These are phyloP conservation scores for Pristionchus maxplancki DNA, from an alignment of 2,888 invertebrate species.

Conservation along the genomic window DNA sequence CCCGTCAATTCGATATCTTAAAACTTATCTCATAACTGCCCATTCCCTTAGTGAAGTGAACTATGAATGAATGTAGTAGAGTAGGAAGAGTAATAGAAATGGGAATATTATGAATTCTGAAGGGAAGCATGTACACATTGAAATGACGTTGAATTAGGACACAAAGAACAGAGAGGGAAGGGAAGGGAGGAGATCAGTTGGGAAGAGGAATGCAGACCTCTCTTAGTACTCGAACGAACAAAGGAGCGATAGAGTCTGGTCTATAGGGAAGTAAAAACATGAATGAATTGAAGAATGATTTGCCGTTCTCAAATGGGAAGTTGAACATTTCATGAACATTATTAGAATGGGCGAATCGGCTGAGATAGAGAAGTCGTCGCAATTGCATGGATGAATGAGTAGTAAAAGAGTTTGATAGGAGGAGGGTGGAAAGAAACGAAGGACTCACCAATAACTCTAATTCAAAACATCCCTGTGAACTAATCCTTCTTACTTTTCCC, in stretches of 20 bases:
- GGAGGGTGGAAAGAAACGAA: background rate
- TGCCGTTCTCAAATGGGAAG: background rate
- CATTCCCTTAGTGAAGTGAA: background rate
- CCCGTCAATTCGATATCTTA: background rate
- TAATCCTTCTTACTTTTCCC: background rate
- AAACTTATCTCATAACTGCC: background rate
- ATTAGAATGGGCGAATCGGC: background rate
- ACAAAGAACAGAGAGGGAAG: conserved; percentile 9
- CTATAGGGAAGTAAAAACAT: background rate
- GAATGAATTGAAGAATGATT: background rate
- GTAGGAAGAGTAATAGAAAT: background rate
- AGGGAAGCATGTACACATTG: conserved; percentile 1
- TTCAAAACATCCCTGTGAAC: background rate
- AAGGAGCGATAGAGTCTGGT: background rate
- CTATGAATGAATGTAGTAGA: background rate
- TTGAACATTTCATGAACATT: background rate
- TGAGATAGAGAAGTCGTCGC: background rate
- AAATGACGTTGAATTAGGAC: conserved; percentile 36
- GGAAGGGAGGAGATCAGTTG: background rate
- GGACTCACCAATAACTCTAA: background rate
- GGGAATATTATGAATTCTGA: conserved; percentile 7
- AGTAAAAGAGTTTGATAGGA: background rate
- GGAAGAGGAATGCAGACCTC: background rate
- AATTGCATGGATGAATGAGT: conserved; percentile 20
- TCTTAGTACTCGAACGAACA: background rate